Base-by-base conservation (phyloP, 2,888 invertebrate species). In the Chymomyza fuscimana region DNA sequence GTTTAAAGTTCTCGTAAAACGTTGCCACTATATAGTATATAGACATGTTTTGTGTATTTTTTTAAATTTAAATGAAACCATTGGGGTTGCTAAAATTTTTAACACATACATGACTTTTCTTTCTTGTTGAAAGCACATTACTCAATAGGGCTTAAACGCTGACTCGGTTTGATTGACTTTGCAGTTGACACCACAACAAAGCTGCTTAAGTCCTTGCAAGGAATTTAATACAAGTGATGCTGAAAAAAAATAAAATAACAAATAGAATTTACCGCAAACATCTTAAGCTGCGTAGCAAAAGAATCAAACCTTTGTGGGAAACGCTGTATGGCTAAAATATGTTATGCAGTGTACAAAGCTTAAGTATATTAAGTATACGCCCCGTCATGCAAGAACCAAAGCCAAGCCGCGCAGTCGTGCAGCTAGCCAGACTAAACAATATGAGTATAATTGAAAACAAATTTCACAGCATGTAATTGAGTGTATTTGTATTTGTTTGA, bases 361-460 rank as follows among this genome's bases (percentile, higher is more conserved):
- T 74, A 80, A 80, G 75, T 64, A 64, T 73, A 79, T 83, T 83
- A 76, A 88, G 79, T 69, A 83, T 81, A 81, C 82, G 84, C 74
- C 81, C 78, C 78, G 74, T 72, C 69, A 76, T 69, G 51, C 58
- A 7, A 9, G 5, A 19, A 56, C 6, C 7, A 25, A 36, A 40
- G 32, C 15, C 29, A 25, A 65, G 58, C 15, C 59, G 32, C 56
- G 56, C 56, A 19, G 10, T 56, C 12, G 16, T 7, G 25, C 22
- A n/a, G 12, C 22, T 4, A 60, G 68, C 63, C 67, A 62, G 62
- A 69, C 69, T 68, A 75, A 60, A 65, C 72, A 79, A 84, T 70
- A 79, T 72, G 75, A 81, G 82, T 83, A 81, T 84, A 84, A 87
- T 84, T 84, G 87, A 84, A 88, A 84, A 87, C 88, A 84, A 88